Conservation (phyloP, 2,797 vertebrate genomes). For the Toxotes lorentzi region DNA sequence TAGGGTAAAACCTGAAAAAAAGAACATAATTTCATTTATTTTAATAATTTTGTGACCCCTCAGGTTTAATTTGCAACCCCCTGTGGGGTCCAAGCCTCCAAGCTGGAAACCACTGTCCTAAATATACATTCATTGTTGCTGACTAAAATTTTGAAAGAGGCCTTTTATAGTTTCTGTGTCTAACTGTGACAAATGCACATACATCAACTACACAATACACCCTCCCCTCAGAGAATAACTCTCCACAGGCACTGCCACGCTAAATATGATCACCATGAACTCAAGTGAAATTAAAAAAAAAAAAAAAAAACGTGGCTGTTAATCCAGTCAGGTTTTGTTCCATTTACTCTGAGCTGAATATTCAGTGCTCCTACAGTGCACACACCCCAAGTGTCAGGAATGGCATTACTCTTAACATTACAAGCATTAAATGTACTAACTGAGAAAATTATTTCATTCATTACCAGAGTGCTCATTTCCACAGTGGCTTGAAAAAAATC, state of each 20-base stretch:
- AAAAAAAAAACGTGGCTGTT: background rate
- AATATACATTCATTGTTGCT: slow-evolving; percentile 1
- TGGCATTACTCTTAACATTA: slow-evolving; percentile 11
- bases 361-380: background rate
- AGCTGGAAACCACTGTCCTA: background rate
- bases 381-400: background rate
- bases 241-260: slow-evolving; percentile 21
- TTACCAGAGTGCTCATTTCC: slow-evolving; percentile 37
- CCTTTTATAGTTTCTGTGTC: slow-evolving; percentile 28
- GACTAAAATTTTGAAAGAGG: background rate
- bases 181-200: slow-evolving; percentile 1
- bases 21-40: background rate
- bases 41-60: background rate
- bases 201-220: slow-evolving; percentile 16
- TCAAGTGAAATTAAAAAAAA: slow-evolving; percentile 20
- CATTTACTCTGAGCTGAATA: background rate
- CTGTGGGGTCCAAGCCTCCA: background rate
- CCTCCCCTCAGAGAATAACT: slow-evolving; percentile 17
- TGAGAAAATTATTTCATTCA: slow-evolving; percentile 32
- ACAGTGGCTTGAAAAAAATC: slow-evolving; percentile 26
- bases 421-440: slow-evolving; percentile 5
- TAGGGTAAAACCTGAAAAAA: background rate
- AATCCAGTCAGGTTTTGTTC: slow-evolving; percentile 49
- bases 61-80: background rate
- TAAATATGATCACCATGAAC: slow-evolving; percentile 49